These are phyloP conservation scores for Cyanocitta stelleri DNA, from an alignment of 2,113 vertebrate species.

Conservation along the genomic window DNA sequence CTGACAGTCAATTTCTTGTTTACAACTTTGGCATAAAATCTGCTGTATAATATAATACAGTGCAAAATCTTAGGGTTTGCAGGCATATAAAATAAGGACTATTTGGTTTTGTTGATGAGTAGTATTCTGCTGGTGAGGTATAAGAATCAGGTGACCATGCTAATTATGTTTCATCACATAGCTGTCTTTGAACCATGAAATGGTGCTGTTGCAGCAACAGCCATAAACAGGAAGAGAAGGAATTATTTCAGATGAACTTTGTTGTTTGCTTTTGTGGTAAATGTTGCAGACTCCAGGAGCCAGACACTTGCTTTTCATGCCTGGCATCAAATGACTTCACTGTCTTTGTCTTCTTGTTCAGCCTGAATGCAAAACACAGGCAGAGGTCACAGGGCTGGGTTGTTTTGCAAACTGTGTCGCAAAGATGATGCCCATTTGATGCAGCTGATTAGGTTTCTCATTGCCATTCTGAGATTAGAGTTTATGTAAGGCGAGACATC, in stretches of 20 bases:
- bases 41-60: not conserved
- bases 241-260: conserved; percentile 1
- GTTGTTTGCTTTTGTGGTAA: not conserved
- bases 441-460: not conserved
- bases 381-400: not conserved
- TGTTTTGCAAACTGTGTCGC: not conserved
- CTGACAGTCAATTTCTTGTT: not conserved
- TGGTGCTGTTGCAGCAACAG: not conserved
- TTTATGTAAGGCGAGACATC: not conserved
- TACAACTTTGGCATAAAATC: not conserved
- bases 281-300: not conserved
- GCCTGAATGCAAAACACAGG: not conserved
- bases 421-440: not conserved
- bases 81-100: not conserved
- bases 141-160: not conserved
- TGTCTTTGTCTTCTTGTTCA: not conserved
- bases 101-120: not conserved
- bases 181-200: conserved; percentile 10
- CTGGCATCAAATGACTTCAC: not conserved
- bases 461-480: not conserved
- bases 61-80: not conserved
- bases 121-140: not conserved
- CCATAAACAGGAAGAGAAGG: not conserved
- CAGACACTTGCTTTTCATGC: not conserved
- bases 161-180: not conserved